phyloP scores from a whole-genome alignment of 2,888 invertebrate genomes.

The Harpalus rufipes region DNA sequence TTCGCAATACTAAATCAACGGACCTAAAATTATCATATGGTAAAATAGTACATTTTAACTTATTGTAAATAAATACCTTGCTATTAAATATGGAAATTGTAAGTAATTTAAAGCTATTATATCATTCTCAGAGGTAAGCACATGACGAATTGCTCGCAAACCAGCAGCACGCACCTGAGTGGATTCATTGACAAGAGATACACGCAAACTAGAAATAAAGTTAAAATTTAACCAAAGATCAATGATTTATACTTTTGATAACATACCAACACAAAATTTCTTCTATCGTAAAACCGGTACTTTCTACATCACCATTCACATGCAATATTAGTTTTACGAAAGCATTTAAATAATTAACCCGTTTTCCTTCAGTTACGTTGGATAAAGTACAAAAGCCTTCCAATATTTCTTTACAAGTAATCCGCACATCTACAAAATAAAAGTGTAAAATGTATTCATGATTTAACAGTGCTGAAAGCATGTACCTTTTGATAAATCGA shows the following conservation, averaged over 20 bases:
- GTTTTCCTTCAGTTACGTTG: slow-evolving; percentile 86
- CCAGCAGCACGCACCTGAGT: slow-evolving; percentile 94
- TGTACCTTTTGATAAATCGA: slow-evolving; percentile 79
- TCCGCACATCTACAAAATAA: slow-evolving; percentile 77
- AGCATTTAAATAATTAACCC: slow-evolving; percentile 92
- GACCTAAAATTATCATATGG: slow-evolving; percentile 80
- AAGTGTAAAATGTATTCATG: slow-evolving; percentile 64
- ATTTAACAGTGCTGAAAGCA: slow-evolving; percentile 17
- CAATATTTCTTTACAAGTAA: slow-evolving; percentile 83
- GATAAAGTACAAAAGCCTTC: slow-evolving; percentile 82
- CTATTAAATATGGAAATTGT: slow-evolving; percentile 90
- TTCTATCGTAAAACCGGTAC: slow-evolving; percentile 86
- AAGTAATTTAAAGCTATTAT: slow-evolving; percentile 88
- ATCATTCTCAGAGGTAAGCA: slow-evolving; percentile 88
- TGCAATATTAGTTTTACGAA: slow-evolving; percentile 89
- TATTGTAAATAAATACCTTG: slow-evolving; percentile 79
- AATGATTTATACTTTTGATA: slow-evolving; percentile 30
- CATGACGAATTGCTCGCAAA: slow-evolving; percentile 91
- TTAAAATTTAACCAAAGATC: neutral
- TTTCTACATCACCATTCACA: slow-evolving; percentile 80
- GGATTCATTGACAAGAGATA: slow-evolving; percentile 90
- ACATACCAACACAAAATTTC: slow-evolving; percentile 90
- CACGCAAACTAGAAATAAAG: slow-evolving; percentile 85
- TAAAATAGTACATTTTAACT: slow-evolving; percentile 61
- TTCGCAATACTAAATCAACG: slow-evolving; percentile 92